Percentiles rank a stretch among this genome's conserved stretches.
Conservation (phyloP, 2,888 invertebrate genomes). For the Branchinecta sandiegonensis region DNA sequence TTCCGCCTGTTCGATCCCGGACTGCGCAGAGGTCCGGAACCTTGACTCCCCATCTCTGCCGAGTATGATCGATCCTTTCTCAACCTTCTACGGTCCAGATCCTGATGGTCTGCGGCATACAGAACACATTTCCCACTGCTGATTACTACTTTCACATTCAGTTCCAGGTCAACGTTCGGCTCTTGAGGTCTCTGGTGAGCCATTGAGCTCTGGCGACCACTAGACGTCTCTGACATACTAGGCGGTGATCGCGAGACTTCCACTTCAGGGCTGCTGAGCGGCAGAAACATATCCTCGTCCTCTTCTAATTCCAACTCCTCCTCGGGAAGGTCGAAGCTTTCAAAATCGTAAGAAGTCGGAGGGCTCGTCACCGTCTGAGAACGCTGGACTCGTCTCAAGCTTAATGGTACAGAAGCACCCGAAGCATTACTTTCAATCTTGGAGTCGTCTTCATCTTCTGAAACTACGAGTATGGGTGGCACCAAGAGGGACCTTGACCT, state of each 20-base stretch:
- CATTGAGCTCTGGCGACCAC: background rate
- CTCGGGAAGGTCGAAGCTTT: no score
- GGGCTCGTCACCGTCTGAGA: slow-evolving; percentile 19
- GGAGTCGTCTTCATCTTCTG: background rate
- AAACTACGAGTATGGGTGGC: slow-evolving; percentile 2
- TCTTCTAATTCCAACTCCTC: no score
- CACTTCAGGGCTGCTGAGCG: slow-evolving; percentile 28
- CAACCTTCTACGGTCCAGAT: slow-evolving; percentile 49
- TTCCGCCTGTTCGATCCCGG: slow-evolving; percentile 23
- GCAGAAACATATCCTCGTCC: slow-evolving; percentile 21
- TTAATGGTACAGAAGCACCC: background rate
- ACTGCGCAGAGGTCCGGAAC: slow-evolving; percentile 28
- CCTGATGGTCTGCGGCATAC: slow-evolving; percentile 67
- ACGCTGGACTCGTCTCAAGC: slow-evolving; percentile 6
- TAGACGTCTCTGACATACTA: slow-evolving; percentile 2
- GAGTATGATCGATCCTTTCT: slow-evolving; percentile 54
- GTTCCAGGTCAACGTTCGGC: slow-evolving; percentile 85
- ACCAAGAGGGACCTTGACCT: background rate
- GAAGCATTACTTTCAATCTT: background rate
- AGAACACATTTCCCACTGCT: slow-evolving; percentile 93
- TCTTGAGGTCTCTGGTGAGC: slow-evolving; percentile 45
- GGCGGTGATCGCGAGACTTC: slow-evolving; percentile 25
- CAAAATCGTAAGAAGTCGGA: background rate
- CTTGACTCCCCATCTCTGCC: slow-evolving; percentile 35
- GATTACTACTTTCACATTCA: slow-evolving; percentile 89